Conservation (phyloP, 2,888 invertebrate species). For the Cantharis rustica region DNA sequence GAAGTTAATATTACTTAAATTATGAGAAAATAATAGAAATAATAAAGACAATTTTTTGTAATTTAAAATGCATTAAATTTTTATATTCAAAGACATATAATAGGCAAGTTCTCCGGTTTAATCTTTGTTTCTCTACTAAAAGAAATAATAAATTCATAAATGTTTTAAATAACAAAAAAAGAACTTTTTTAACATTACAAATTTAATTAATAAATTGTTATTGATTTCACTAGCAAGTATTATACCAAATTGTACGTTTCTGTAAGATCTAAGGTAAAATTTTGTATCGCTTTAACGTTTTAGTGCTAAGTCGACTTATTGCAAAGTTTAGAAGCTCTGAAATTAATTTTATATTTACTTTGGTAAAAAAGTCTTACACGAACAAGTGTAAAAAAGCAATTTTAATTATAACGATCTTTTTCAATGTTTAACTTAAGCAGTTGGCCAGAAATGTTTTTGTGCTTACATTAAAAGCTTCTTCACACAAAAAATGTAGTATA, state of each 20-base stretch:
- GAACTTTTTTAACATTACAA: background rate
- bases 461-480: conserved; percentile 12
- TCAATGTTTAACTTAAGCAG: background rate
- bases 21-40: background rate
- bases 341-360: background rate
- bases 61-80: background rate
- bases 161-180: background rate
- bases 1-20: background rate
- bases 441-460: conserved; percentile 1
- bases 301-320: background rate
- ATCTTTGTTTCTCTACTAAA: background rate
- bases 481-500: background rate
- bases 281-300: background rate
- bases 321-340: background rate
- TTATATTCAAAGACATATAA: background rate
- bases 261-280: background rate
- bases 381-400: background rate
- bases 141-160: background rate
- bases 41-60: background rate
- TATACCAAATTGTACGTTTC: background rate
- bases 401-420: conserved; percentile 2
- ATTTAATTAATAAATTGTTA: background rate
- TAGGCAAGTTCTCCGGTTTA: background rate
- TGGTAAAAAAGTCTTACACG: background rate
- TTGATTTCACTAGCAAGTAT: background rate